Base-by-base conservation (phyloP, 2,888 invertebrate species). In the Micoletzkya japonica region DNA sequence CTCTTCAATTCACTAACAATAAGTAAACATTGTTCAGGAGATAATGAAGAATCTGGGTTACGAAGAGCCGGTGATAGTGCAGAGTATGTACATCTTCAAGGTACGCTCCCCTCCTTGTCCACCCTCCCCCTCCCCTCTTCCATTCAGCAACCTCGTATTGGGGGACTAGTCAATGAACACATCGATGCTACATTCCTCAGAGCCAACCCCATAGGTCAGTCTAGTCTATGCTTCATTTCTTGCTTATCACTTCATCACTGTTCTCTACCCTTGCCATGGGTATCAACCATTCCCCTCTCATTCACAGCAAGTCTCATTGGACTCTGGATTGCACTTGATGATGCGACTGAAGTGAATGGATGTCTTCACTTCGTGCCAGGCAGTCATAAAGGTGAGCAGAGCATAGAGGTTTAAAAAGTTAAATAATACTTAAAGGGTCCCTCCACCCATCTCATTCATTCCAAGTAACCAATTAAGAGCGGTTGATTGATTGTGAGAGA, bases 41-140 rank as follows among this genome's bases (percentile, higher is more conserved):
- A 88, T 91, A 4, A 91, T 92, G 74, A 90, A 89, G 79, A 90
- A 90, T 77, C 86, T 96, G 17, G 91, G 91, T 3, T 90, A 92
- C 73, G 87, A 88, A 70, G 91, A 92, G 52, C 97, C 97, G 0
- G 91, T 91, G 0, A 90, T 97, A 0, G 91, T 91, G 1, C 97
- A 97, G 86, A 95, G 95, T 88, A 97, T 97, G 97, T 93, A 93
- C 85, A 96, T 98, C 74, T 97, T 93, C 87, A 98, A 97, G 86
- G 87, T 87, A 72, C 64, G 49, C 7, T 76, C 36, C 20, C n/a
- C 44, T 52, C 32, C n/a, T n/a, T n/a, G n/a, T n/a, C n/a, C n/a
- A n/a, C n/a, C n/a, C n/a, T n/a, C n/a, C n/a, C n/a, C n/a, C n/a
- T n/a, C n/a, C n/a, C n/a, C n/a, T n/a, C n/a, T n/a, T n/a, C n/a